Evolutionary conservation across 2,113 vertebrate species (phyloP), one percentile per base, ranked within the genome.

Genomic region (Myotis davidii): DNA sequence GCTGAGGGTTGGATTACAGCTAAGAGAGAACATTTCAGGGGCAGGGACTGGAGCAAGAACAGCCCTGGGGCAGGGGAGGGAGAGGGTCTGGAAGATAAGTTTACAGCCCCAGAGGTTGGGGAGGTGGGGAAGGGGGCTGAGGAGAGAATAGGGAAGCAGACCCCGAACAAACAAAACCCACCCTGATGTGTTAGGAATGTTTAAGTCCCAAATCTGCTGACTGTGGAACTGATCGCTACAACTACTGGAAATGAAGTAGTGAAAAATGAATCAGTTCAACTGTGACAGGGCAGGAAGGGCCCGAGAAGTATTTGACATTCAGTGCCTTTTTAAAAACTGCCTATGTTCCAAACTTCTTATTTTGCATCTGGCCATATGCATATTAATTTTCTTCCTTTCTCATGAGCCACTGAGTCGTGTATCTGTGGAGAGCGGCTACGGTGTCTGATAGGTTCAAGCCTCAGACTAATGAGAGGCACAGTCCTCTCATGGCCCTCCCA

Each of bases 311-410:
- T 37, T 34, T 96, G 92, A 95, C 95, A 89, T 97, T 97, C 86
- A 91, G 73, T 85, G 74, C 82, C 81, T 96, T 91, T 89, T 85
- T 72, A 8, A 32, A 94, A 93, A 95, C 67, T 37, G 88, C 94
- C 88, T 97, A 92, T 92, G 88, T 97, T 96, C 96, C 86, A 72
- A 79, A 94, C 54, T 95, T 94, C 92, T 91, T 90, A 77, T 65
- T 96, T 95, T 86, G 94, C 94, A 92, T 90, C 92, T 97, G 92
- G 64, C 92, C 91, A 94, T 84, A 94, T 91, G 91, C 78, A 82
- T 94, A 90, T 97, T 97, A 94, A 87, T 95, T 88, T 90, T 34
- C 69, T 90, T 73, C 94, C 73, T 95, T 94, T 69, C 21, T 88
- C 61, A 56, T 85, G 94, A 96, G 54, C 91, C 72, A 42, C 67